phyloP scores from a whole-genome alignment of 1,140 invertebrate genomes.

The Acromyrmex charruanus region DNA sequence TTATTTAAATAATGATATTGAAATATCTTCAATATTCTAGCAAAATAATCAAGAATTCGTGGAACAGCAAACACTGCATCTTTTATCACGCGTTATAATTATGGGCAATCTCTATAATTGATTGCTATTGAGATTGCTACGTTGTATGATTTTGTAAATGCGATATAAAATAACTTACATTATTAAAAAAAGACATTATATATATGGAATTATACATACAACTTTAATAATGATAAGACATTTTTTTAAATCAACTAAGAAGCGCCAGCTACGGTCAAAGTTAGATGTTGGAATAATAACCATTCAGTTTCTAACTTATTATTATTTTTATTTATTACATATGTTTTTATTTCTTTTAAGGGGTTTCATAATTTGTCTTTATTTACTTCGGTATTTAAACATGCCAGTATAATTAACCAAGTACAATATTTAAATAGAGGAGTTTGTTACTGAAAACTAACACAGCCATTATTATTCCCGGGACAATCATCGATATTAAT shows the following conservation, averaged over 20 bases:
- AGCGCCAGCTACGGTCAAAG: too few species aligned
- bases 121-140: not conserved
- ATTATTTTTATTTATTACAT: not conserved
- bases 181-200: not conserved
- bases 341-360: not conserved
- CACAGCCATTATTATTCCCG: slow-evolving; percentile 48
- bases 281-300: too few species aligned
- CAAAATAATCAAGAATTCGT: slow-evolving; percentile 37
- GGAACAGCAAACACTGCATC: slow-evolving; percentile 28
- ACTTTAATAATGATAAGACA: not conserved
- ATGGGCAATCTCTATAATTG: slow-evolving; percentile 17
- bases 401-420: slow-evolving; percentile 32
- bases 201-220: not conserved
- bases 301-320: not conserved
- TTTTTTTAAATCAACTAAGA: not conserved
- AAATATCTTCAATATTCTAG: slow-evolving; percentile 56
- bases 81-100: slow-evolving; percentile 46
- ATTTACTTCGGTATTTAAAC: slow-evolving; percentile 13
- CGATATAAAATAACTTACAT: not conserved
- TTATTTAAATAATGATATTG: not conserved
- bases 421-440: slow-evolving; percentile 29
- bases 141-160: not conserved
- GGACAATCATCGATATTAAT: slow-evolving; percentile 58
- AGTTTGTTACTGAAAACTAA: slow-evolving; percentile 33
- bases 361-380: not conserved